Evolutionary conservation across 2,113 vertebrate species (phyloP).

Genomic region (Rattus rattus): DNA sequence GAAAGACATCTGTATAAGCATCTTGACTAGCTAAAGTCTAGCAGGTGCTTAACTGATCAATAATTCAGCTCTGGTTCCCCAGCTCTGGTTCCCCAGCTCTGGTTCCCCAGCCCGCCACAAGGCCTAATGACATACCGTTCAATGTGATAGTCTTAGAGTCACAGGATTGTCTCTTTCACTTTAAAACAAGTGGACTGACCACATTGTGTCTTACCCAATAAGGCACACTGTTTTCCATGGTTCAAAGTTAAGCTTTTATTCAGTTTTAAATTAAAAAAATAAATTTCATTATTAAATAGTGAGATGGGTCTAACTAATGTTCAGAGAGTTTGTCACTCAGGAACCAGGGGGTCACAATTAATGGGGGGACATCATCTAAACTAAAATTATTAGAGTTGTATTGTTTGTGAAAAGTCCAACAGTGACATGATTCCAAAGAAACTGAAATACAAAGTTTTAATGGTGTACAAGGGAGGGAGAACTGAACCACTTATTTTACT

Average conservation of each 20-base stretch:
- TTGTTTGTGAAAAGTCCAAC: conserved; percentile 83
- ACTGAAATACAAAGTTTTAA: conserved; percentile 84
- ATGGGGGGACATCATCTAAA: conserved; percentile 73
- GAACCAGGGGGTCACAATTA: conserved; percentile 84
- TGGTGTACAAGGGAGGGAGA: conserved; percentile 86
- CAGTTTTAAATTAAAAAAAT: conserved; percentile 93
- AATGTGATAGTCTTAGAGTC: background rate
- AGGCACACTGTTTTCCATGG: conserved; percentile 88
- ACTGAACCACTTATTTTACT: conserved; percentile 85
- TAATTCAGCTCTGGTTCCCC: background rate
- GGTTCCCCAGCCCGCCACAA: background rate
- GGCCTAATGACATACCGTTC: conserved; percentile 22
- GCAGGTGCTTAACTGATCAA: background rate
- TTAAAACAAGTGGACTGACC: conserved; percentile 5
- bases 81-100: background rate
- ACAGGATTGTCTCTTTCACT: background rate
- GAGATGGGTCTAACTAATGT: conserved; percentile 89
- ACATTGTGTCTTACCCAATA: conserved; percentile 77
- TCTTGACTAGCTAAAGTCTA: conserved; percentile 15
- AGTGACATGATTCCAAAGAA: conserved; percentile 85
- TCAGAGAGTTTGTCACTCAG: conserved; percentile 87
- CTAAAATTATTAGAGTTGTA: conserved; percentile 78
- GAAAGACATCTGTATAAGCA: background rate
- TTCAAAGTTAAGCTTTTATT: conserved; percentile 92
- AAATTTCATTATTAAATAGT: conserved; percentile 93